Base-by-base conservation (phyloP, 2,113 vertebrate genomes). In the Columbina picui region DNA sequence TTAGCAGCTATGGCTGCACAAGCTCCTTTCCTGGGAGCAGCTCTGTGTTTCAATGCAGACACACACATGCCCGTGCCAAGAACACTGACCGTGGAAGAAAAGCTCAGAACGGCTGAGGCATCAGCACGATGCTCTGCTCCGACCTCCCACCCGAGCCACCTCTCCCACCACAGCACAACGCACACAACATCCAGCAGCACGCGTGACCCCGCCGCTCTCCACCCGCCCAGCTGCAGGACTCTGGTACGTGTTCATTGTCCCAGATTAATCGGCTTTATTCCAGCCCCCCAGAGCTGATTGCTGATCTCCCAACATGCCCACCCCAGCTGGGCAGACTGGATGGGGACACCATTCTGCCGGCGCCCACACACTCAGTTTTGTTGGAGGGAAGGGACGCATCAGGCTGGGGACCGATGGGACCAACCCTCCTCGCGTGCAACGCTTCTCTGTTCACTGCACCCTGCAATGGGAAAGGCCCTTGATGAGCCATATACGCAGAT, bases 1-100 rank as follows among this genome's bases (percentile, higher is more conserved):
- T 91, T 82, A 91, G 84, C 70, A 63, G 75, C 75, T 68, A 71
- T 11, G 59, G 84, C 70, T 88, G 75, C 75, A 80, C 63, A 68
- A 49, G 53, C 80, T 57, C 69, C 60, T 77, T 89, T 78, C 75
- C 88, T n/a, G 64, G 69, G 74, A 80, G 63, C 74, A 71, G 78
- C 71, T 85, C 52, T 0, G 1, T 63, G 75, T 68, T 85, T 18
- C 59, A 50, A 38, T 29, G 88, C 69, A 88, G 87, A n/a, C 79
- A 49, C n/a, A 6, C 20, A 32, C 26, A 9, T 2, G 13, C 29
- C 63, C 1, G 3, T 47, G 84, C 84, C 84, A 95, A 77, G 27
- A 81, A 63, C 38, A 8, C 80, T 18, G 88, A 23, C 69, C 88
- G 3, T 5, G 55, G 86, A 53, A 50, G 56, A 20, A 73, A 38